Conservation (phyloP, 2,113 vertebrate genomes). For the Motacilla alba region DNA sequence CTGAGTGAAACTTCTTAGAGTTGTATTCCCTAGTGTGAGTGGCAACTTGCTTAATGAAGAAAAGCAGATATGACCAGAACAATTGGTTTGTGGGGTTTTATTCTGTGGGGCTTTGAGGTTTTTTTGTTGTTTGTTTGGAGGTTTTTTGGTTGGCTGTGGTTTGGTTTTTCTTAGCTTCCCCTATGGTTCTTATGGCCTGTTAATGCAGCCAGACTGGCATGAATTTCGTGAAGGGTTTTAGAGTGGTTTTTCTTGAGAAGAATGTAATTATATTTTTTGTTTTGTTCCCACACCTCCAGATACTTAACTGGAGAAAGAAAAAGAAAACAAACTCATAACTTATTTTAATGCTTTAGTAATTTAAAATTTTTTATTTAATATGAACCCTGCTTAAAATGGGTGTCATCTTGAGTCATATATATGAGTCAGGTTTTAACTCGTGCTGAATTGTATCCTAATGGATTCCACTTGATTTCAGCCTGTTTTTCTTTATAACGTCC, state of each 20-base stretch:
- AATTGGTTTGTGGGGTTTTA: neutral
- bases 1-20: neutral
- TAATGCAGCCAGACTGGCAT: neutral
- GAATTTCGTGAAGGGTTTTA: neutral
- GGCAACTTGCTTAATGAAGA: neutral
- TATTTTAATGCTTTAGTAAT: neutral
- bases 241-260: neutral
- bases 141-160: neutral
- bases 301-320: neutral
- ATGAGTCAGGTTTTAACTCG: neutral
- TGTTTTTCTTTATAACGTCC: neutral
- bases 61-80: neutral
- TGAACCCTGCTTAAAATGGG: neutral
- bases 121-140: neutral
- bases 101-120: neutral
- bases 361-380: neutral
- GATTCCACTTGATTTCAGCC: neutral
- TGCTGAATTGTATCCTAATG: neutral
- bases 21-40: neutral
- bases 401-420: neutral
- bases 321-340: neutral
- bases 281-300: constrained; percentile 16
- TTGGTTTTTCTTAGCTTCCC: neutral
- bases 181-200: neutral
- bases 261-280: constrained; percentile 1